phyloP scores from a whole-genome alignment of 2,113 vertebrate species.

The Chionomys nivalis region DNA sequence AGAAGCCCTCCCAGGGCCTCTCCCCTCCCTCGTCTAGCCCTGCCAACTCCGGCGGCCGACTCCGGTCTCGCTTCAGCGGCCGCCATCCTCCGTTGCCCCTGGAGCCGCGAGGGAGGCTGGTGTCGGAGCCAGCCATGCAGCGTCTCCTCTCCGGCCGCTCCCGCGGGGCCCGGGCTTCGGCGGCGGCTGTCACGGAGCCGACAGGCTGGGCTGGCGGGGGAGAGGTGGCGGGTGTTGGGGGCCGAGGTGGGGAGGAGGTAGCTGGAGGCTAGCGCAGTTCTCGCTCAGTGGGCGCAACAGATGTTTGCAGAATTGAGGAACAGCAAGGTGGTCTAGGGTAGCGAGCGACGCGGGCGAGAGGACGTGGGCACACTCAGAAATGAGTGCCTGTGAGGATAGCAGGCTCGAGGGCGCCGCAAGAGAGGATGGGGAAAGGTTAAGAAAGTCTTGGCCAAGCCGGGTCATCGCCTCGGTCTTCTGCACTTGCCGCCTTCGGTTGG shows the following conservation, averaged over 20 bases:
- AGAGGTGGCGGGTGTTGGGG: slow-evolving; percentile 53
- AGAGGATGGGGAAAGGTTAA: background rate
- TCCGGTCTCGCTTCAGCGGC: slow-evolving; percentile 78
- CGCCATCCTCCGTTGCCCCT: slow-evolving; percentile 75
- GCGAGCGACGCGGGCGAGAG: background rate
- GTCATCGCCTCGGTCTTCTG: background rate
- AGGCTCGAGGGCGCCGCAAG: background rate
- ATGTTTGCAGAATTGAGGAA: slow-evolving; percentile 53
- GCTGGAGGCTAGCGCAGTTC: background rate
- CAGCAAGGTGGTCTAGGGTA: background rate
- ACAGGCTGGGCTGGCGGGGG: slow-evolving; percentile 50
- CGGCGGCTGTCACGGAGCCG: slow-evolving; percentile 79
- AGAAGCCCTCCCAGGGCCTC: background rate
- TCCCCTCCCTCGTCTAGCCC: background rate
- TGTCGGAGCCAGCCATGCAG: slow-evolving; percentile 75
- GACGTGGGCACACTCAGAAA: background rate
- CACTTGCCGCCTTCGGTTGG: background rate
- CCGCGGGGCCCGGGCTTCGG: slow-evolving; percentile 73
- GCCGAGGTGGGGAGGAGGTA: background rate
- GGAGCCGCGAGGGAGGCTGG: slow-evolving; percentile 78
- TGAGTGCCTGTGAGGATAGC: background rate
- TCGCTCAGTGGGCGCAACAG: slow-evolving; percentile 67
- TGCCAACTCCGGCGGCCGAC: slow-evolving; percentile 61
- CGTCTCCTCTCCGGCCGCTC: slow-evolving; percentile 76
- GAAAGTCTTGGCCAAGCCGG: background rate